phyloP scores from a whole-genome alignment of 2,888 invertebrate species.

The Phytoseiulus persimilis region DNA sequence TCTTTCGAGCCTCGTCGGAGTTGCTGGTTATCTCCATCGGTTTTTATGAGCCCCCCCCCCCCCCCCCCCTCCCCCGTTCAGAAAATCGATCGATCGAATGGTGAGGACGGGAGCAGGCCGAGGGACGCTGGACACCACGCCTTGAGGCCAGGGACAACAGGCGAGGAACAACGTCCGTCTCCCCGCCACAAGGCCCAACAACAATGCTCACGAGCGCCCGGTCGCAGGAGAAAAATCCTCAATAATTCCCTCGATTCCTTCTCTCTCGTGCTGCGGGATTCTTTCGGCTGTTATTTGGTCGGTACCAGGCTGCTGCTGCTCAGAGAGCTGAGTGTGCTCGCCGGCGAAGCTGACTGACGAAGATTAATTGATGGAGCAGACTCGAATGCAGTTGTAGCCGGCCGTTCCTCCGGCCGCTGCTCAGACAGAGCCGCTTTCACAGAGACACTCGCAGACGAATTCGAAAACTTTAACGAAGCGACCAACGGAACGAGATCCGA shows the following conservation, averaged over 20 bases:
- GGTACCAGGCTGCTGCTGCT: background rate
- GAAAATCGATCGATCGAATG: background rate
- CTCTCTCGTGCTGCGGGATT: background rate
- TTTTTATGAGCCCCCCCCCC: background rate
- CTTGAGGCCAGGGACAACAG: background rate
- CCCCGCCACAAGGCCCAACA: background rate
- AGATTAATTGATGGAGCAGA: constrained; percentile 5
- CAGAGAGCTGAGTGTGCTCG: background rate
- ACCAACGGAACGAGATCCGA: background rate
- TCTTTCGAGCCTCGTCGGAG: background rate
- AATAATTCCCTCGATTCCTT: background rate
- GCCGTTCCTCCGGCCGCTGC: background rate
- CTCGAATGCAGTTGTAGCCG: background rate
- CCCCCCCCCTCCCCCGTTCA: background rate
- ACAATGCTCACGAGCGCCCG: background rate
- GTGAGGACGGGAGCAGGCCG: background rate
- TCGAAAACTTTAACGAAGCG: constrained; percentile 5
- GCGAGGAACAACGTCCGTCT: background rate
- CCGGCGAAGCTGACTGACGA: background rate
- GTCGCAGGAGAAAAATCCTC: background rate
- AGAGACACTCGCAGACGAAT: background rate
- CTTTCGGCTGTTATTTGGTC: background rate
- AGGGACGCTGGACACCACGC: background rate
- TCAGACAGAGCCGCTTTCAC: background rate
- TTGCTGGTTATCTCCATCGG: background rate